Evolutionary conservation across 2,113 vertebrate genomes (phyloP).

Genomic region (Syngnathus scovelli): DNA sequence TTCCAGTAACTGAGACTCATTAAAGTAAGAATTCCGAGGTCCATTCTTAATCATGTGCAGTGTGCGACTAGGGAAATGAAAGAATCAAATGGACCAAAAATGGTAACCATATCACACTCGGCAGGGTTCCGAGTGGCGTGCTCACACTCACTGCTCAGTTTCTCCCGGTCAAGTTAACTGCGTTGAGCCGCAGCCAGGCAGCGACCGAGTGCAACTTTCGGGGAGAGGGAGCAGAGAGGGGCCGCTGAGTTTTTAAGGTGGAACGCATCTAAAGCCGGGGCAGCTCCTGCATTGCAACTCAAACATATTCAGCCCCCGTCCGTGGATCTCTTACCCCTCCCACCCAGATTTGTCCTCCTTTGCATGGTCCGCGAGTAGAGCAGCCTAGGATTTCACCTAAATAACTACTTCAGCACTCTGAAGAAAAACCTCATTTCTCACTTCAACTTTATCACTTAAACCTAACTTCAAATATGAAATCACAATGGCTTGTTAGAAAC

Average conservation of each 20-base stretch:
- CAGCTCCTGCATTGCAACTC: background rate
- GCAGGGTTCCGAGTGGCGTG: background rate
- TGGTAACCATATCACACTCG: constrained; percentile 12
- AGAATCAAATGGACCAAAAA: constrained; percentile 20
- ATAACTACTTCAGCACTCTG: background rate
- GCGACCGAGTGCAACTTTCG: constrained; percentile 19
- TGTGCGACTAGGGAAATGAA: constrained; percentile 14
- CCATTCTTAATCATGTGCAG: background rate
- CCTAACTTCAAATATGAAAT: background rate
- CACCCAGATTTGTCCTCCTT: background rate
- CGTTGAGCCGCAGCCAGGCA: constrained; percentile 41
- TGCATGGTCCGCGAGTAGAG: background rate
- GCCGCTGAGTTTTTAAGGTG: constrained; percentile 66
- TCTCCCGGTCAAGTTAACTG: constrained; percentile 47
- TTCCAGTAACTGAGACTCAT: background rate
- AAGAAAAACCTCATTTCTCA: background rate
- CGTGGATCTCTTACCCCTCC: constrained; percentile 18
- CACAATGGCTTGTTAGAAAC: background rate
- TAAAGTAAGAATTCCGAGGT: background rate
- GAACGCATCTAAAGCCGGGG: constrained; percentile 10
- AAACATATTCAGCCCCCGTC: constrained; percentile 25
- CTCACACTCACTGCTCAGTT: constrained; percentile 7
- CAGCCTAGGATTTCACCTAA: background rate
- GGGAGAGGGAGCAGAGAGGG: constrained; percentile 40
- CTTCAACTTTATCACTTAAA: background rate